Conservation (phyloP, 2,113 vertebrate species). For the Melanostigma gelatinosum region DNA sequence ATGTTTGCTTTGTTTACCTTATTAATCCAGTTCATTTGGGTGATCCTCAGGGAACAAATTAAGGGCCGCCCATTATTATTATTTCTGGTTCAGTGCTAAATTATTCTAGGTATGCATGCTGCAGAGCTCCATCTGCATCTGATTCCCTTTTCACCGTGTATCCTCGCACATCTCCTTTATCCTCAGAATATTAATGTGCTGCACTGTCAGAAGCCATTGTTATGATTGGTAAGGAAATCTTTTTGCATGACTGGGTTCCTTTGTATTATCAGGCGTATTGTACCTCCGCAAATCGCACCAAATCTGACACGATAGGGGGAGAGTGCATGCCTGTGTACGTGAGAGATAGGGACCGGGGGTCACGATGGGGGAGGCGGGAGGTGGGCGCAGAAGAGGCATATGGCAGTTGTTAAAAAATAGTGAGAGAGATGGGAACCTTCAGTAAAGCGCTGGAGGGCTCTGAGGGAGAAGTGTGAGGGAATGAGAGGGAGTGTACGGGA, state of each 20-base stretch:
- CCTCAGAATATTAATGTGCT: conserved; percentile 71
- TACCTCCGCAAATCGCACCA: conserved; percentile 61
- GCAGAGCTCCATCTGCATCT: conserved; percentile 65
- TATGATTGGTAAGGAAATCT: conserved; percentile 62
- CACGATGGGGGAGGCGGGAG: conserved; percentile 19
- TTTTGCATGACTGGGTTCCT: conserved; percentile 64
- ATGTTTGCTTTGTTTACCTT: conserved; percentile 43
- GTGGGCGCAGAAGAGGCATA: conserved; percentile 69
- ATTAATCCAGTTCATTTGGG: conserved; percentile 47
- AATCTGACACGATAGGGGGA: conserved; percentile 57
- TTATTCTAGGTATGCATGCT: conserved; percentile 62
- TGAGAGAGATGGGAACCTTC: conserved; percentile 74
- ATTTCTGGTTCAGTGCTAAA: conserved; percentile 34
- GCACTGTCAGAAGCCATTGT: conserved; percentile 73
- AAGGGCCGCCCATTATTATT: conserved; percentile 45
- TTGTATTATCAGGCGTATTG: conserved; percentile 60
- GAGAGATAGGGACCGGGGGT: conserved; percentile 56
- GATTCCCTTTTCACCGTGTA: conserved; percentile 56
- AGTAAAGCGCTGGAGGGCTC: conserved; percentile 70
- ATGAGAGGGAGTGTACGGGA: conserved; percentile 46
- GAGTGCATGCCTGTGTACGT: conserved; percentile 36
- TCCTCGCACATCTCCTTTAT: conserved; percentile 62
- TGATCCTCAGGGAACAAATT: conserved; percentile 68
- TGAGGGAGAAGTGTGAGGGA: conserved; percentile 58
- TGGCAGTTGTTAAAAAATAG: conserved; percentile 77